These are phyloP conservation scores for Stylophora pistillata DNA, from an alignment of 64 coral and sea anemone species.

Conservation along the genomic window DNA sequence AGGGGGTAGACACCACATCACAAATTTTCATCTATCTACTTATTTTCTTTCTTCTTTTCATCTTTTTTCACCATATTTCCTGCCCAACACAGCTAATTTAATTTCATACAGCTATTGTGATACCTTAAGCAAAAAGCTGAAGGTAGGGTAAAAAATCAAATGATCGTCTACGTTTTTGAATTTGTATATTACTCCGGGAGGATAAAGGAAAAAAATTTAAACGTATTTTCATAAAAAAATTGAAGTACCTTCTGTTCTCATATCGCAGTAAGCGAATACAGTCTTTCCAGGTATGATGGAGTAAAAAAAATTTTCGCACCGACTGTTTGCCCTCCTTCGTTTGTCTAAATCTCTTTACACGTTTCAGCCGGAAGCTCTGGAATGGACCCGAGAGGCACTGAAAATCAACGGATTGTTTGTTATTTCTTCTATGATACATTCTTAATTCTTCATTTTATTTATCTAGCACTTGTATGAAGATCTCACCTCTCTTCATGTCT, in stretches of 20 bases:
- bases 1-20: no score
- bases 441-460: not conserved
- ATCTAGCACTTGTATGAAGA: not conserved
- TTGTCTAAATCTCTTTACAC: not conserved
- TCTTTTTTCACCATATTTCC: no score
- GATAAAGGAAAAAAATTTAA: not conserved
- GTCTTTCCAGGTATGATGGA: not conserved
- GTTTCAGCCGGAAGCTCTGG: not conserved
- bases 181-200: not conserved
- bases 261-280: not conserved
- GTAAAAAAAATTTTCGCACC: not conserved
- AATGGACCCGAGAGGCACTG: not conserved
- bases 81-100: no score
- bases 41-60: no score
- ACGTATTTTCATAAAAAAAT: not conserved
- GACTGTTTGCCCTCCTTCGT: not conserved
- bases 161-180: not conserved
- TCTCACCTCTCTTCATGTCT: not conserved
- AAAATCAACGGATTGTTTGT: not conserved
- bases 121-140: no score
- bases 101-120: no score
- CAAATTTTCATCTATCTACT: no score
- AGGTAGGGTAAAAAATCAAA: not conserved
- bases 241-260: not conserved
- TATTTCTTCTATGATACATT: not conserved